These are phyloP conservation scores for Lampris megalopsis DNA, from an alignment of 2,113 vertebrate species.

Conservation along the genomic window DNA sequence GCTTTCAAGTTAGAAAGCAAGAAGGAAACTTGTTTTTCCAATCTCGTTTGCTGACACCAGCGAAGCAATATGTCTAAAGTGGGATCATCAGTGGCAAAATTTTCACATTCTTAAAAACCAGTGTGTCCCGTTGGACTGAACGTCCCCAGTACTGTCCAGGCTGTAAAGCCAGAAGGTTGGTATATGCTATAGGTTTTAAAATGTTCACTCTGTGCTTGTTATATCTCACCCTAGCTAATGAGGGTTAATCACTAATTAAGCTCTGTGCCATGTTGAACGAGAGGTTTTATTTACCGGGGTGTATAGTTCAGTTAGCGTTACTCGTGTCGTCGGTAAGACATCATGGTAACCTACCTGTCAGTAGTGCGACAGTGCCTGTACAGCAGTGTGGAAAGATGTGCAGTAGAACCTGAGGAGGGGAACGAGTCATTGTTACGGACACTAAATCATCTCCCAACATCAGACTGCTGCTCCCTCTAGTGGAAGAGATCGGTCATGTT, in stretches of 20 bases:
- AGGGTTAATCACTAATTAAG: conserved; percentile 11
- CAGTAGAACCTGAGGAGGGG: neutral
- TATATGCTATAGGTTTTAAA: neutral
- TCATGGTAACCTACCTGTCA: conserved; percentile 18
- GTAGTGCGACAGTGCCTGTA: conserved; percentile 12
- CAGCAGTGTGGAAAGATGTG: conserved; percentile 18
- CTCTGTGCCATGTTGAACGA: conserved; percentile 42
- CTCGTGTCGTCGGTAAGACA: conserved; percentile 25
- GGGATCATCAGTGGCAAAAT: conserved; percentile 8
- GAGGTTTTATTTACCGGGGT: conserved; percentile 20
- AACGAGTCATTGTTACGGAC: neutral
- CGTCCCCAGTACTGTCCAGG: conserved; percentile 18
- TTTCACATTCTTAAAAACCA: conserved; percentile 35
- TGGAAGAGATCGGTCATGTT: conserved; percentile 43
- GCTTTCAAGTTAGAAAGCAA: conserved; percentile 34
- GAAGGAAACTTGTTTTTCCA: conserved; percentile 40
- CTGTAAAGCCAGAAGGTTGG: neutral
- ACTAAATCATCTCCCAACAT: conserved; percentile 37
- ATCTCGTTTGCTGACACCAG: conserved; percentile 23
- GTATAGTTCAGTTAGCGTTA: conserved; percentile 19
- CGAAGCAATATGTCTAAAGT: neutral
- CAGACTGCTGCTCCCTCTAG: conserved; percentile 79
- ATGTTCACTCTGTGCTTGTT: conserved; percentile 1
- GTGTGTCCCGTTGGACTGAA: conserved; percentile 9
- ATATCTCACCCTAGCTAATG: conserved; percentile 26